Base-by-base conservation (phyloP, 2,113 vertebrate species). In the Pituophis catenifer region DNA sequence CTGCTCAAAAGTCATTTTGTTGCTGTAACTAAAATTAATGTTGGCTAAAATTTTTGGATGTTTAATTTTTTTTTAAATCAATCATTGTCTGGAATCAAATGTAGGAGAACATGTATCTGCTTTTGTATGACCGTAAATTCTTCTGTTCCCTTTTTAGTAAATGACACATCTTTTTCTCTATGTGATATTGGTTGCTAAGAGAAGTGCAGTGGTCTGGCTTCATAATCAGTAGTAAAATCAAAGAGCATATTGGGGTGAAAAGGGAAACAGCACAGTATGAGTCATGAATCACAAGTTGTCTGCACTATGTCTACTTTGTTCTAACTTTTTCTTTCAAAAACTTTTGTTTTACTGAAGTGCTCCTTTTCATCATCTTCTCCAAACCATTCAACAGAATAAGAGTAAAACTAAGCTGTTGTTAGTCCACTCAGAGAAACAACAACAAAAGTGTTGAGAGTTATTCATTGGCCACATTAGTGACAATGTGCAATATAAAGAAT, bases 401-500 rank as follows among this genome's bases (percentile, higher is more conserved):
- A 70, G 91, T 95, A n/a, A 95, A 97, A 96, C 86, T 96, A 95
- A 94, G 95, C 95, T 96, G 95, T 97, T 97, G 96, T 98, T 98
- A 97, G 98, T 98, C 98, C 98, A 98, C 99, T 99, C 97, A 98
- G 96, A 97, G 97, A 95, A 97, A 98, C 98, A 98, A 98, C 93
- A 97, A 86, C 94, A 86, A 97, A 97, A 96, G 95, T 96, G 95
- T 97, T 96, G 97, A 98, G 98, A 97, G 97, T 98, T 98, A 98
- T 98, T 99, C 98, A 98, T 97, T 95, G 96, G 96, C 97, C 97
- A 96, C 95, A 96, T 96, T 97, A 97, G 97, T 97, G 97, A 98
- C 98, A 98, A 98, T 97, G 98, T 93, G 17, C 85, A 94, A 89
- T 95, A 96, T 94, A 59, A 58, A 98, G 98, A 99, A 99, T 98